Base-by-base conservation (phyloP, 2,888 invertebrate species). In the Chrysina gloriosa region DNA sequence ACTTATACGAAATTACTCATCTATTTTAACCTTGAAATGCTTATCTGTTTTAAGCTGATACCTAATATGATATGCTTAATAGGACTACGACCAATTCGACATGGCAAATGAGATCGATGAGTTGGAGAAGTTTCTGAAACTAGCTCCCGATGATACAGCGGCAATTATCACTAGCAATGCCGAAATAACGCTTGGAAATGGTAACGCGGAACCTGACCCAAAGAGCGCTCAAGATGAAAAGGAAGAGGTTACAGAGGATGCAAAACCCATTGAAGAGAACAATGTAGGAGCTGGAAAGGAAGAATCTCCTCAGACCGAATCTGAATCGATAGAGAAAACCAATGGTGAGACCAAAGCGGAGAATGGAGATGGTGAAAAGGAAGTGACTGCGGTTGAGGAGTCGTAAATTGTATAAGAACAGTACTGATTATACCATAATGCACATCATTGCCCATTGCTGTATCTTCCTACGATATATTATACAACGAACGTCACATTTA, bases 1-100 rank as follows among this genome's bases (percentile, higher is more conserved):
- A n/a, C n/a, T n/a, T n/a, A n/a, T n/a, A n/a, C n/a, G n/a, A n/a
- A n/a, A n/a, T n/a, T n/a, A n/a, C n/a, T n/a, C n/a, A n/a, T n/a
- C n/a, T n/a, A n/a, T n/a, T n/a, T n/a, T n/a, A n/a, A n/a, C n/a
- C n/a, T n/a, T n/a, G n/a, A n/a, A n/a, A n/a, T n/a, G n/a, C n/a
- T n/a, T n/a, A n/a, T n/a, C n/a, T n/a, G n/a, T n/a, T n/a, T n/a
- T n/a, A n/a, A n/a, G n/a, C n/a, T n/a, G n/a, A n/a, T n/a, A n/a
- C n/a, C n/a, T n/a, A n/a, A n/a, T 42, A 64, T 63, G 66, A 65
- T 69, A 64, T 63, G 70, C 34, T 31, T 84, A 84, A 69, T 84
- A 95, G 95, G 96, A 97, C 83, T 97, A 96, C 84, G 95, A 96
- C 81, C 92, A 90, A 78, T 96, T 97, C 84, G 95, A 95, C 83